Evolutionary conservation across 2,888 invertebrate genomes (phyloP), one percentile per base, ranked within the genome.

Genomic region (Keiferia lycopersicella): DNA sequence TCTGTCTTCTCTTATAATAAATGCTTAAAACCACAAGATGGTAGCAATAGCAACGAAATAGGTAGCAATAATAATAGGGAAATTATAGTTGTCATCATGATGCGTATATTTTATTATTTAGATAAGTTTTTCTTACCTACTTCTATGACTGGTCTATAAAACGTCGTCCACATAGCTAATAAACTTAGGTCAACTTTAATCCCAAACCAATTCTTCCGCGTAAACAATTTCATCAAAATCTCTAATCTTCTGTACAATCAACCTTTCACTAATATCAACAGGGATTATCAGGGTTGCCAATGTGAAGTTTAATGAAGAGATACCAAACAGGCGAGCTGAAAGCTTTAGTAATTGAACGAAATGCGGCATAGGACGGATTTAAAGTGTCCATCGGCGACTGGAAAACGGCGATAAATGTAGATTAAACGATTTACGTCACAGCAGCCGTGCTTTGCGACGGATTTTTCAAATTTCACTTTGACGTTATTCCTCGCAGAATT

Each of bases 351-450:
- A 77, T 78, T 78, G 79, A 71, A 74, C 73, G 70, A 74, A 74
- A 75, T 73, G 68, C 70, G 66, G 70, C 67, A 71, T 69, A 69
- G 68, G 64, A 71, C 66, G 39, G 82, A 86, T 82, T 87, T 86
- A 87, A 79, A 75, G 71, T 81, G 85, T 87, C 88, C 80, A 81
- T 84, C 80, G 83, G 71, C 77, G 83, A 77, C 86, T 88, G 88
- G 75, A 78, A 73, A 75, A 75, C 81, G 81, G 77, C 83, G 89
- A 89, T 89, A 89, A 87, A 83, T 81, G 83, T 78, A 86, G 85
- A 87, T 88, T 86, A 83, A 82, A 80, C 81, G 82, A 82, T 84
- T 79, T 79, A 80, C 83, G 83, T 80, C 73, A 76, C 75, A 73
- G 77, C 82, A 82, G 85, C 77, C 82, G 78, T 66, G 69, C 71